Base-by-base conservation (phyloP, 2,888 invertebrate genomes). In the Ennomos fuscantarius region DNA sequence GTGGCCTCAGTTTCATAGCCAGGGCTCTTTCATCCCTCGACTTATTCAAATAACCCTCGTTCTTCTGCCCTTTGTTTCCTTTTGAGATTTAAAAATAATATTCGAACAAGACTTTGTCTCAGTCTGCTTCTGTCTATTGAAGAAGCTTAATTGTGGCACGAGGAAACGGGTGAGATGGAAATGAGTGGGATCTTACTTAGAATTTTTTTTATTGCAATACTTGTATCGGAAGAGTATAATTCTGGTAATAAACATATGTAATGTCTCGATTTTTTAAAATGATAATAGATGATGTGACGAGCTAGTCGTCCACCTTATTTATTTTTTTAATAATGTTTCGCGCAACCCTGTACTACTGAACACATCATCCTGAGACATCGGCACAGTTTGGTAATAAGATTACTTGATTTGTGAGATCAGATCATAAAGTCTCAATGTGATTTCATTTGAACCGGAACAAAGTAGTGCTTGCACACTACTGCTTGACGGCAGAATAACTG, bases 1-100 rank as follows among this genome's bases (percentile, higher is more conserved):
- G 24, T 13, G 6, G 8, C 10, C 0, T 33, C 35, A 31, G 42
- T 13, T 42, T 34, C 12, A 46, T 42, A 42, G 37, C 43, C 44
- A 42, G 32, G 53, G 59, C 61, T 65, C 70, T 64, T 68, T 68
- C 68, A 72, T 69, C 55, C 62, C 60, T 46, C 63, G 63, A 68
- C 68, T 74, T 73, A 74, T 74, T 74, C 72, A 74, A 74, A 74
- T 74, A 74, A 73, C 70, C 60, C 66, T 70, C 67, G 69, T 67
- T 69, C 50, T 58, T 42, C 62, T 15, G 62, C 55, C 62, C 66
- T 72, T 72, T 74, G 72, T 69, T 71, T 62, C 63, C 57, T 68
- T 59, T 65, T 66, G 39, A 39, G 60, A 65, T 62, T 51, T 65
- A 65, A 47, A 55, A 74, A 68, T 63, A 55, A 68, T 62, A 44